Evolutionary conservation across 2,797 vertebrate genomes (phyloP).

Genomic region (Spinibarbus caldwelli): DNA sequence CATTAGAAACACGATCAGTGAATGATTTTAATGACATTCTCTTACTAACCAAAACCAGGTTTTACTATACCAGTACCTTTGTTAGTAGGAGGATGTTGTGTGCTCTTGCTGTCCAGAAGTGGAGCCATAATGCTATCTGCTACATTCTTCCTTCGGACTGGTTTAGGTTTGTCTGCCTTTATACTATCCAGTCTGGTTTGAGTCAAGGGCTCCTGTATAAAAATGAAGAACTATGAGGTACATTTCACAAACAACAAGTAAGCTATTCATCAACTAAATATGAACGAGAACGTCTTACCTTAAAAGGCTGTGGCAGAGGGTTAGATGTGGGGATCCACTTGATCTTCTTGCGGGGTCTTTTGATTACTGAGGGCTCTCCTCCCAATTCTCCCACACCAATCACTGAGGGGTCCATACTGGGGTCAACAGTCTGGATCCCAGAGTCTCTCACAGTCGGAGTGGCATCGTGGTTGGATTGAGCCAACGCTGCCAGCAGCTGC

Average conservation of each 20-base stretch:
- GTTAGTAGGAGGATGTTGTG: conserved; percentile 79
- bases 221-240: conserved; percentile 8
- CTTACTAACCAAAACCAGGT: background rate
- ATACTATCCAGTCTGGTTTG: conserved; percentile 88
- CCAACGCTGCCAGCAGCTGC: conserved; percentile 93
- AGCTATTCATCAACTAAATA: background rate
- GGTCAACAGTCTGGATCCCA: conserved; percentile 93
- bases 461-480: conserved; percentile 95
- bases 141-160: conserved; percentile 87
- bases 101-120: conserved; percentile 87
- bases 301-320: conserved; percentile 95
- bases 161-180: conserved; percentile 96
- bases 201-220: conserved; percentile 84
- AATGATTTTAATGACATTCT: conserved; percentile 1
- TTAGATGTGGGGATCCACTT: conserved; percentile 95
- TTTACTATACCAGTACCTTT: conserved; percentile 70
- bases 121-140: conserved; percentile 90
- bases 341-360: conserved; percentile 95
- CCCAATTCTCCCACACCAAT: conserved; percentile 84
- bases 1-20: background rate
- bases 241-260: background rate
- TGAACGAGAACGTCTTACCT: conserved; percentile 70
- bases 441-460: conserved; percentile 94
- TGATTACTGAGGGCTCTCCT: conserved; percentile 90
- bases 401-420: conserved; percentile 87